These are phyloP conservation scores for Anorthoa munda DNA, from an alignment of 2,888 invertebrate species.

Conservation along the genomic window DNA sequence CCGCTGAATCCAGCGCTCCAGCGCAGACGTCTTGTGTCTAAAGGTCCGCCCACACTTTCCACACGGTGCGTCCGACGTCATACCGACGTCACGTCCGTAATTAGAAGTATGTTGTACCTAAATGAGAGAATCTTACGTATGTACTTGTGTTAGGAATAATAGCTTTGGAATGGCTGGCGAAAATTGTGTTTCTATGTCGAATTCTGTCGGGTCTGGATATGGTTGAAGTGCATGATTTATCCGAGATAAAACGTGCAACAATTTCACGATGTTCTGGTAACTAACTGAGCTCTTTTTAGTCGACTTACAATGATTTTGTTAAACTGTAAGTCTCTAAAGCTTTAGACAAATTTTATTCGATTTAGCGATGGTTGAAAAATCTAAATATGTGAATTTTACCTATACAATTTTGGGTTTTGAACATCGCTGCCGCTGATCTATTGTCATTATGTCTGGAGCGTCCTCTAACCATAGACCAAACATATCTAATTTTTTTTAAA, in stretches of 20 bases:
- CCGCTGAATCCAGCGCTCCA: constrained; percentile 18
- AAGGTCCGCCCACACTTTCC: constrained; percentile 56
- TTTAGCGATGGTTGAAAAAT: not conserved
- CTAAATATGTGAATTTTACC: not conserved
- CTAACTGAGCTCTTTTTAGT: not conserved
- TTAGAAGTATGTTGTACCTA: constrained; percentile 61
- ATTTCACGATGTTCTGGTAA: not conserved
- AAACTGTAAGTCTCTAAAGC: no score
- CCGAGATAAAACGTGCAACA: not conserved
- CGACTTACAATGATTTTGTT: not conserved
- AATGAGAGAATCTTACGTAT: constrained; percentile 45
- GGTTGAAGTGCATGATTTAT: constrained; percentile 3
- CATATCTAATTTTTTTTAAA: not conserved
- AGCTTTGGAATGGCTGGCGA: constrained; percentile 23
- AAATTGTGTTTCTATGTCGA: constrained; percentile 41
- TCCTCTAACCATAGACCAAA: not conserved
- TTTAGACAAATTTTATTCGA: no score
- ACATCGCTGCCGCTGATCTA: no score
- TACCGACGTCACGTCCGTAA: constrained; percentile 60
- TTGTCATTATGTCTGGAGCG: no score
- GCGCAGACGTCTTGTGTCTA: constrained; percentile 19
- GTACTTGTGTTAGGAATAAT: constrained; percentile 42
- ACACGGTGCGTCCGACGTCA: constrained; percentile 59
- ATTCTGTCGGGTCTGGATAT: constrained; percentile 10
- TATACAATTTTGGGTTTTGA: no score